Evolutionary conservation across 2,113 vertebrate genomes (phyloP), one percentile per base, ranked within the genome.

Genomic region (Phalacrocorax pelagicus): DNA sequence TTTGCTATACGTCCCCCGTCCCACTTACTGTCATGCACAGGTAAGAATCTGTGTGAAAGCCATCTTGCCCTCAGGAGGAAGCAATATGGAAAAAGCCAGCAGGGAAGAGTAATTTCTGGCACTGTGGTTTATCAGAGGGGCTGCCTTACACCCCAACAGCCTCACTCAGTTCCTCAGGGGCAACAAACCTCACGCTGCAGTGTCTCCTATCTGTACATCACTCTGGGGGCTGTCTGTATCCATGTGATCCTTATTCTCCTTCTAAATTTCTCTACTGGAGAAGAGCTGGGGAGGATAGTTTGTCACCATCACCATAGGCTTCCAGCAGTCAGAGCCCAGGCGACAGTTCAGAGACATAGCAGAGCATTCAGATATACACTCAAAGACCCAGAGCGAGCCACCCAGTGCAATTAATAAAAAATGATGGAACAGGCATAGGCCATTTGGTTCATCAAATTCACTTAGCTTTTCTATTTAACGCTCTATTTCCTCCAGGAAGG

Each of bases 391-490:
- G 57, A 87, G 58, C 36, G 42, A 94, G 44, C 32, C 59, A 89
- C 71, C 62, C 80, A 81, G 63, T 81, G 55, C 59, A 93, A 96
- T 97, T 88, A 91, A 85, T 91, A 94, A 95, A 92, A 95, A 78
- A 94, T 36, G 78, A 95, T 49, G 75, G 84, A 90, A 88, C 91
- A 90, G 91, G 61, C 61, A 72, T 30, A 87, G 86, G 84, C 89
- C 74, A 86, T 95, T 91, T 87, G 71, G 84, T 93, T 91, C 95
- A 92, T 95, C 84, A 67, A 58, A 97, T 95, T 96, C 93, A 90
- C 94, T 91, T 62, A 83, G 87, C 46, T 95, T 96, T 96, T 88
- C 95, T 90, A 93, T 97, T 95, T 91, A 94, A 97, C 0, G 42
- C 94, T 95, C 91, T 95, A 73, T 92, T 97, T 97, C 93, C 74